Conservation (phyloP, 2,888 invertebrate species). For the Azorinus chamasolen region DNA sequence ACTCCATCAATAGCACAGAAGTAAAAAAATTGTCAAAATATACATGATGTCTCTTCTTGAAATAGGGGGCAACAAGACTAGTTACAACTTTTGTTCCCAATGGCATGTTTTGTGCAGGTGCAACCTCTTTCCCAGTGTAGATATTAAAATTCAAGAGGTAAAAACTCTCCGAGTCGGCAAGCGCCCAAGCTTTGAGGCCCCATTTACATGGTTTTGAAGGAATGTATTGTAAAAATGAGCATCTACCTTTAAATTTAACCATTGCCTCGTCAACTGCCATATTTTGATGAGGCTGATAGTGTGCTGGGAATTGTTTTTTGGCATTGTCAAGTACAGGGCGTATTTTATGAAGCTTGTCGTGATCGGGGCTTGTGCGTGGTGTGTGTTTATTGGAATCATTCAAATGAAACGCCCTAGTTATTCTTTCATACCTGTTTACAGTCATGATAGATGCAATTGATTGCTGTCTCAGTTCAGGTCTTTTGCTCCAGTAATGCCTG, state of each 20-base stretch:
- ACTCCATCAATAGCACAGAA: slow-evolving; percentile 12
- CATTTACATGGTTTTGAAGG: slow-evolving; percentile 42
- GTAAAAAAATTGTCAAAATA: slow-evolving; percentile 32
- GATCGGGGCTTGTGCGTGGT: no score
- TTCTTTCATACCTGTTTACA: no score
- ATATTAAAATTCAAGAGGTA: slow-evolving; percentile 28
- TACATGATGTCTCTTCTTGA: slow-evolving; percentile 10
- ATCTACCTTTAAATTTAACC: slow-evolving; percentile 21
- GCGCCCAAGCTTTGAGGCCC: slow-evolving; percentile 40
- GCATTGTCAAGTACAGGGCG: no score
- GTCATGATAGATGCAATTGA: no score
- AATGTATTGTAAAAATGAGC: slow-evolving; percentile 23
- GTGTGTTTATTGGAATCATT: no score
- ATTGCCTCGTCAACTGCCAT: slow-evolving; percentile 31
- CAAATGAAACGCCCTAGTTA: no score
- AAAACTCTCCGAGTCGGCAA: slow-evolving; percentile 18
- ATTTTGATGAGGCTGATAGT: slow-evolving; percentile 7
- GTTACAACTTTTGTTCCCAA: slow-evolving; percentile 8
- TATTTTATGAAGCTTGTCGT: no score
- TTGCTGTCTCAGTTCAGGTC: no score
- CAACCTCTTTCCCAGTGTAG: slow-evolving; percentile 31
- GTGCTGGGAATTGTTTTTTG: no score
- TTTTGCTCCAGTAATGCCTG: no score
- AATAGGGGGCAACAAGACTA: slow-evolving; percentile 1
- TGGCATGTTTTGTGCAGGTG: not conserved